phyloP scores from a whole-genome alignment of 2,888 invertebrate species.

The Perizoma affinitatum region DNA sequence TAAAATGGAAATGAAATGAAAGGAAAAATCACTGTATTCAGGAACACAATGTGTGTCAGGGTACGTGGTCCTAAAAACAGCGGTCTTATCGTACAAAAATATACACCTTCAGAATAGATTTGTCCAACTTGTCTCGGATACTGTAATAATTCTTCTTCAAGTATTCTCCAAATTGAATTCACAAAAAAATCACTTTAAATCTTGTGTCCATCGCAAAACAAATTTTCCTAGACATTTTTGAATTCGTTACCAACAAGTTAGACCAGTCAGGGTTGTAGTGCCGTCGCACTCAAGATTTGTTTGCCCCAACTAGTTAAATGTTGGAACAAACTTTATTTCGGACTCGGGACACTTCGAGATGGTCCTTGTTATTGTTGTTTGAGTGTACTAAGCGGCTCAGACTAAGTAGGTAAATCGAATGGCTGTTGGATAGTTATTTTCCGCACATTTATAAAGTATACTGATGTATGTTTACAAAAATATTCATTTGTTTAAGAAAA shows the following conservation, averaged over 20 bases:
- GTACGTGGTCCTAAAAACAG: too few species aligned
- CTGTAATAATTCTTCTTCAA: too few species aligned
- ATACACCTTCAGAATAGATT: too few species aligned
- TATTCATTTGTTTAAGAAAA: too few species aligned
- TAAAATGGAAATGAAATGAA: too few species aligned
- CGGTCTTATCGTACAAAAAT: too few species aligned
- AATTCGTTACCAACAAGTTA: conserved; percentile 60
- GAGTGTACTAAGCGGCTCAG: conserved; percentile 53
- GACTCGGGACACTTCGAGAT: conserved; percentile 63
- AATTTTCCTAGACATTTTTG: conserved; percentile 59
- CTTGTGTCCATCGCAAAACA: conserved; percentile 48
- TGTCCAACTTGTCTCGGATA: too few species aligned
- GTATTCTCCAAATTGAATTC: too few species aligned
- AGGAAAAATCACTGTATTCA: too few species aligned
- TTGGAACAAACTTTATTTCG: conserved; percentile 74
- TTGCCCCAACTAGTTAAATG: conserved; percentile 81
- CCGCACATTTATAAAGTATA: too few species aligned
- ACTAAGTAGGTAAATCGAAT: conserved; percentile 2
- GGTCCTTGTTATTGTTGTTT: conserved; percentile 71
- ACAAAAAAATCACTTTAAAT: conserved; percentile 27
- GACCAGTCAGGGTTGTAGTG: conserved; percentile 58
- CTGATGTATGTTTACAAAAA: too few species aligned
- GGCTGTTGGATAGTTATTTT: not conserved
- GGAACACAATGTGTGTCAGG: too few species aligned
- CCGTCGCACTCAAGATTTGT: conserved; percentile 71